Evolutionary conservation across 1,140 invertebrate species (phyloP).

Genomic region (Hestina assimilis): DNA sequence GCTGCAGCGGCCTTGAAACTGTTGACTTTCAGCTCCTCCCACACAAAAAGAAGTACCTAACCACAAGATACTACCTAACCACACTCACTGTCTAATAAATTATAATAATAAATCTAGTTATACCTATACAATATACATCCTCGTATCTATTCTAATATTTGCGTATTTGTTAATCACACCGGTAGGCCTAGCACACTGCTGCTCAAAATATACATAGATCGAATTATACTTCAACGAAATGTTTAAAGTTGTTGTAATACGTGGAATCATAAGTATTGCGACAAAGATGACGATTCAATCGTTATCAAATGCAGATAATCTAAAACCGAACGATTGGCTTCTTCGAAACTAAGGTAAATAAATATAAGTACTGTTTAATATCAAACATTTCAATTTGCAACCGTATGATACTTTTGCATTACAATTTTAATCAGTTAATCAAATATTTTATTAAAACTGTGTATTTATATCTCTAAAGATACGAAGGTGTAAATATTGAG

Average conservation of each 20-base stretch:
- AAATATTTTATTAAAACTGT: no score
- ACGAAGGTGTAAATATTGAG: no score
- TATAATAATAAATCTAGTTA: background rate
- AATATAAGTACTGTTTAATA: background rate
- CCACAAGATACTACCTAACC: conserved; percentile 3
- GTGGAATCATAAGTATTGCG: conserved; percentile 34
- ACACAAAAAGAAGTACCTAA: conserved; percentile 10
- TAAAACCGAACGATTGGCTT: conserved; percentile 43
- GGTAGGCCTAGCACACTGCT: background rate
- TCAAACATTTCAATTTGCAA: background rate
- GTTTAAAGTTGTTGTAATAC: conserved; percentile 22
- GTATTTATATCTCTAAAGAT: no score
- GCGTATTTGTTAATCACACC: background rate
- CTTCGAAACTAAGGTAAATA: conserved; percentile 33
- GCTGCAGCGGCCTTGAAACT: conserved; percentile 58
- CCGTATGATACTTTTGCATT: background rate
- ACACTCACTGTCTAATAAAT: background rate
- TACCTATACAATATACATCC: background rate
- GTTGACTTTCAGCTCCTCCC: conserved; percentile 27
- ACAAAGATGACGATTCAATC: conserved; percentile 52
- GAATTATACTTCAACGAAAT: conserved; percentile 7
- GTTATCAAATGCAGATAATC: conserved; percentile 50
- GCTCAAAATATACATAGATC: background rate
- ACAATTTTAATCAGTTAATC: background rate
- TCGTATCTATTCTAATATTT: background rate